Conservation (phyloP, 2,113 vertebrate genomes). For the Sinocyclocheilus anshuiensis region DNA sequence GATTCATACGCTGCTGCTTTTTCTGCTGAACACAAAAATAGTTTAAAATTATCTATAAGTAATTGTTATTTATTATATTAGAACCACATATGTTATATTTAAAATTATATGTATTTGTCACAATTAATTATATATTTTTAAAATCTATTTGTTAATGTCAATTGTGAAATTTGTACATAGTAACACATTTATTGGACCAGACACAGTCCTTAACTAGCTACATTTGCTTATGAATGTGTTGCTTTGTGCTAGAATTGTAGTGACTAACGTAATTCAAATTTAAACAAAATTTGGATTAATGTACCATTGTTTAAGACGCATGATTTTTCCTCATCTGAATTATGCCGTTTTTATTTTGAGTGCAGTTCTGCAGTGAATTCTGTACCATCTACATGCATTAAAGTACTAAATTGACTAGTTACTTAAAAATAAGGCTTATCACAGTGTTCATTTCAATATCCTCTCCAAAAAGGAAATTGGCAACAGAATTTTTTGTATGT, state of each 20-base stretch:
- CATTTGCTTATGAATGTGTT: neutral
- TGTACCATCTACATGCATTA: neutral
- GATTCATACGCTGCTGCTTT: neutral
- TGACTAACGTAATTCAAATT: neutral
- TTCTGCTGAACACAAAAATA: neutral
- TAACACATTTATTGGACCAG: neutral
- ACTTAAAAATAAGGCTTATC: constrained; percentile 14
- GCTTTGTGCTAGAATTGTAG: neutral
- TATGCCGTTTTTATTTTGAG: neutral
- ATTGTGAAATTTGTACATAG: no score
- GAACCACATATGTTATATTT: no score
- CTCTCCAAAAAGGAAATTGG: neutral
- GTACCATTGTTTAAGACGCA: neutral
- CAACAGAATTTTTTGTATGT: neutral
- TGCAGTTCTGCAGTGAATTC: neutral
- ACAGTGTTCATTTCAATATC: neutral
- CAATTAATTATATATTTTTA: no score
- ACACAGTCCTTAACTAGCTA: neutral
- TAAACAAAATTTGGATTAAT: neutral
- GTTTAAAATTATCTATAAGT: neutral
- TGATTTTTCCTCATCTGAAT: neutral
- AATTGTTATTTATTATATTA: neutral
- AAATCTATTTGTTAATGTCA: no score
- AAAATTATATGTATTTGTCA: neutral
- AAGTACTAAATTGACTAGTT: neutral